These are phyloP conservation scores for Nemotelus pantherinus DNA, from an alignment of 2,888 invertebrate genomes.

Conservation along the genomic window DNA sequence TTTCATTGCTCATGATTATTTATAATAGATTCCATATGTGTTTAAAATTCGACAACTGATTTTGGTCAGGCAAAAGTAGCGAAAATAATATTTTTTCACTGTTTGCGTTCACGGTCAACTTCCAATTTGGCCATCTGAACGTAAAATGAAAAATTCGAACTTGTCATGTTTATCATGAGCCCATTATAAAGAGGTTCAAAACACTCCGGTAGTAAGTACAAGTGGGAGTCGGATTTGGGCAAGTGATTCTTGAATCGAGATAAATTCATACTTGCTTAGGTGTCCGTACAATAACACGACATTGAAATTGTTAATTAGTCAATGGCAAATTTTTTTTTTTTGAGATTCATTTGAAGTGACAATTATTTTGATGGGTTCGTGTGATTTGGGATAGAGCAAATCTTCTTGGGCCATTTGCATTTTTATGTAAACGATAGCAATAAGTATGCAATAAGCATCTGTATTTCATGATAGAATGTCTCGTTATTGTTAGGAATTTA, in stretches of 20 bases:
- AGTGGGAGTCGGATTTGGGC: conserved; percentile 13
- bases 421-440: neutral
- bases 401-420: neutral
- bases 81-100: neutral
- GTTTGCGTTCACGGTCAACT: conserved; percentile 28
- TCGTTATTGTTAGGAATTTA: neutral
- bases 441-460: neutral
- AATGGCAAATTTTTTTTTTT: neutral
- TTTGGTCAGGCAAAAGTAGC: neutral
- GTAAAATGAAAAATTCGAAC: neutral
- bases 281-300: conserved; percentile 4
- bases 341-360: neutral
- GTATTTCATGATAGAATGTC: neutral
- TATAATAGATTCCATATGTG: neutral
- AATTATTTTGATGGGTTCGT: neutral
- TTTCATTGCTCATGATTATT: conserved; percentile 5
- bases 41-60: no score
- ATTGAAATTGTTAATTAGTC: conserved; percentile 31
- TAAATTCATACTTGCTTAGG: neutral
- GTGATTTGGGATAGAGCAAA: no score
- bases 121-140: neutral
- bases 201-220: neutral
- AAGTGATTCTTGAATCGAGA: conserved; percentile 9
- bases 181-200: neutral
- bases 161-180: neutral